A percentile compares a stretch with the other conserved stretches of the same genome.
Evolutionary conservation across 2,113 vertebrate genomes (phyloP).

Genomic region (Petroica traversi): DNA sequence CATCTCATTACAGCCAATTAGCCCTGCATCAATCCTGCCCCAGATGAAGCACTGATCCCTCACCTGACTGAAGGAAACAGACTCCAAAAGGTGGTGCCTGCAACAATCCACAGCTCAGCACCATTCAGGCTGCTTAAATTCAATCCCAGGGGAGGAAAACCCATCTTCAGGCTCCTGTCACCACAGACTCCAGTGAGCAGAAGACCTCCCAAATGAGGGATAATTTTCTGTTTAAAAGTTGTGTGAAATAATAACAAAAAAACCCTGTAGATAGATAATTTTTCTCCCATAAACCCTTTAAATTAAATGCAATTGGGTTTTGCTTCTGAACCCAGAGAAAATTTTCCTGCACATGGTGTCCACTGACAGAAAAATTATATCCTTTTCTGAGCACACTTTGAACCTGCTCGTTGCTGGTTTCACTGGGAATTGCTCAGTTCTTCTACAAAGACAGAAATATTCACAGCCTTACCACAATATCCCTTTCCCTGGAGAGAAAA

Average conservation of each 20-base stretch:
- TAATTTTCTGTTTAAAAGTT: background rate
- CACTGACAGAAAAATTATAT: background rate
- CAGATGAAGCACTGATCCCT: background rate
- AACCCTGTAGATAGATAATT: accelerated
- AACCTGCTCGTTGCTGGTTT: background rate
- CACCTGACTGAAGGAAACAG: background rate
- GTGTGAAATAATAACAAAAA: background rate
- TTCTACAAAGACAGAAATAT: background rate
- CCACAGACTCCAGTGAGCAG: background rate
- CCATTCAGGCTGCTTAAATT: background rate
- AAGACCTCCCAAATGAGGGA: background rate
- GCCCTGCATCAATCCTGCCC: background rate
- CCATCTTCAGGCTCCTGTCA: background rate
- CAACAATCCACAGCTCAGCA: background rate
- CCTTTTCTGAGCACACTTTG: background rate
- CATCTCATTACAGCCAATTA: background rate
- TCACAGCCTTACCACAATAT: background rate
- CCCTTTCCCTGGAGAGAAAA: background rate
- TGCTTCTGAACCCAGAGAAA: background rate
- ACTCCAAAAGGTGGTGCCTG: background rate
- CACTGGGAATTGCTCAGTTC: background rate
- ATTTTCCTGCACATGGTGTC: background rate
- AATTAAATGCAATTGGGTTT: background rate
- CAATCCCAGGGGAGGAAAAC: background rate
- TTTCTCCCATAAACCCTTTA: background rate